Conservation (phyloP, 1,140 invertebrate genomes). For the Hycleus phaleratus region DNA sequence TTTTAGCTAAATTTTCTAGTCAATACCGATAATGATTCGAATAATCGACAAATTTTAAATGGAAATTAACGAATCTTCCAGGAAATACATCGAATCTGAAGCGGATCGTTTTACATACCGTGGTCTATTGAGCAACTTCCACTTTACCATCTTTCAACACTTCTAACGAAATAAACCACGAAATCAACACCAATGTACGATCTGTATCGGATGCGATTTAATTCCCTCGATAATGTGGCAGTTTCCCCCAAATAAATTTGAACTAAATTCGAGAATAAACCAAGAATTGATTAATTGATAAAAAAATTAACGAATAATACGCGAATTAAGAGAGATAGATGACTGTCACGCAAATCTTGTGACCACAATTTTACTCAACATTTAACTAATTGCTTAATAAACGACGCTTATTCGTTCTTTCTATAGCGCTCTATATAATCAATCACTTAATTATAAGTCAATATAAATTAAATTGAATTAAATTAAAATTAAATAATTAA, state of each 20-base stretch:
- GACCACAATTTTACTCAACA: constrained; percentile 19
- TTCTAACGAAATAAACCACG: too few relatives aligned
- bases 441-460: too few relatives aligned
- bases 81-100: background rate
- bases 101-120: background rate
- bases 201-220: too few relatives aligned
- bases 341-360: constrained; percentile 26
- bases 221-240: too few relatives aligned
- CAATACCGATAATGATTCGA: constrained; percentile 4
- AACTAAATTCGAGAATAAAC: too few relatives aligned
- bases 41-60: background rate
- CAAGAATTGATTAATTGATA: too few relatives aligned
- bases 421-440: too few relatives aligned
- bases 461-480: too few relatives aligned
- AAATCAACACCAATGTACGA: too few relatives aligned
- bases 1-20: constrained; percentile 9
- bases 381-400: constrained; percentile 17
- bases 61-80: background rate
- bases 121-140: constrained; percentile 28
- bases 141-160: constrained; percentile 17
- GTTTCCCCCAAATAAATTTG: too few relatives aligned
- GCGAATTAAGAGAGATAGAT: constrained; percentile 35
- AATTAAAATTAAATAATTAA: too few relatives aligned
- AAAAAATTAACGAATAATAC: too few relatives aligned
- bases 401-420: background rate